Evolutionary conservation across 1,140 invertebrate genomes (phyloP).

Genomic region (Vanessa tameamea): DNA sequence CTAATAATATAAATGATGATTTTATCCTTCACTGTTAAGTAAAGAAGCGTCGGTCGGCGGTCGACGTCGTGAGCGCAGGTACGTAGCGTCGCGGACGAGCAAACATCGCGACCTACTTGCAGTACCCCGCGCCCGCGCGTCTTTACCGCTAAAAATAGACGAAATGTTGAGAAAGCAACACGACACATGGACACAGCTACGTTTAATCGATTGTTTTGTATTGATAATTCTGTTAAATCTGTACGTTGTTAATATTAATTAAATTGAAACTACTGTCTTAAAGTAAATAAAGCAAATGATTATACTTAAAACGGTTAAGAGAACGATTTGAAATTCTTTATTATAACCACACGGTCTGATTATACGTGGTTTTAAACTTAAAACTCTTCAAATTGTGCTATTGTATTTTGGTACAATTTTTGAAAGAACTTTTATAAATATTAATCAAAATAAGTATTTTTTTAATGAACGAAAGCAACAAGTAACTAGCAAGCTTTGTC

Average conservation of each 20-base stretch:
- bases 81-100: conserved; percentile 32
- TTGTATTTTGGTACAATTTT: too few relatives aligned
- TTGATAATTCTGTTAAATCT: conserved; percentile 11
- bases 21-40: conserved; percentile 18
- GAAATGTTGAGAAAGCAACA: conserved; percentile 60
- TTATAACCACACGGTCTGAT: neutral
- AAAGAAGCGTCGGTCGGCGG: conserved; percentile 4
- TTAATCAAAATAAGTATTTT: too few relatives aligned
- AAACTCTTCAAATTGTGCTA: too few relatives aligned
- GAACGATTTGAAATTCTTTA: too few relatives aligned
- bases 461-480: neutral
- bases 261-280: too few relatives aligned
- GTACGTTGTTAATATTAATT: neutral
- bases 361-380: neutral
- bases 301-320: too few relatives aligned
- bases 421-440: too few relatives aligned
- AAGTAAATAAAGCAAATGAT: too few relatives aligned
- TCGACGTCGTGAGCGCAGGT: conserved; percentile 48
- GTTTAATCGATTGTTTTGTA: conserved; percentile 28
- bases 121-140: conserved; percentile 44
- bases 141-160: conserved; percentile 62
- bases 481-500: neutral
- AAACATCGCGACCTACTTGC: conserved; percentile 69
- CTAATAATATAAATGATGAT: neutral
- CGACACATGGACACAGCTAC: conserved; percentile 27